These are phyloP conservation scores for Platerodrilus igneus DNA, from an alignment of 2,888 invertebrate genomes.

Conservation along the genomic window DNA sequence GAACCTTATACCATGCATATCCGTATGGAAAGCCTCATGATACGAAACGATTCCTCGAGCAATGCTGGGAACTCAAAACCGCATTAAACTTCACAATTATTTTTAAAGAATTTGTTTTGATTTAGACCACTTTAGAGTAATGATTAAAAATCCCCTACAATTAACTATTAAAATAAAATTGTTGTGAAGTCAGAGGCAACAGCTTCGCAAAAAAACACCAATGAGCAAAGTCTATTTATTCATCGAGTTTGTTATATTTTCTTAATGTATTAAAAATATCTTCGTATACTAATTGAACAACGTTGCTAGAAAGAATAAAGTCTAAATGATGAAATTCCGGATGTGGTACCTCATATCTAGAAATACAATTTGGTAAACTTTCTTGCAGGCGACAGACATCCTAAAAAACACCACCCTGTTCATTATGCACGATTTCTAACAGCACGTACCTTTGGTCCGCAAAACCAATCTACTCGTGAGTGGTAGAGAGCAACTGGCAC, in stretches of 20 bases:
- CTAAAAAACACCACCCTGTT: conserved; percentile 9
- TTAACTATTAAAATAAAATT: too few species aligned
- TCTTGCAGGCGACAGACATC: conserved; percentile 34
- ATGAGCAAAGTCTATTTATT: too few species aligned
- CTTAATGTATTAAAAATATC: conserved; percentile 30
- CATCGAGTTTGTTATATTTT: conserved; percentile 10
- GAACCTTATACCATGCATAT: too few species aligned
- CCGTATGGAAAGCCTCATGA: too few species aligned
- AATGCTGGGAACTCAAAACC: too few species aligned
- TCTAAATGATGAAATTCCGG: conserved; percentile 50
- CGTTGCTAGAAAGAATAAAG: conserved; percentile 50
- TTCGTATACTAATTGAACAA: conserved; percentile 44
- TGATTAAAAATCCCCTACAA: too few species aligned
- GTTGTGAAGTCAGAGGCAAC: too few species aligned
- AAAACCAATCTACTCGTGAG: background rate
- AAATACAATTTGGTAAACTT: conserved; percentile 46
- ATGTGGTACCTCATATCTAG: conserved; percentile 33
- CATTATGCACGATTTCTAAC: background rate
- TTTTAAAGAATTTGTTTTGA: too few species aligned
- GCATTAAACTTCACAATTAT: too few species aligned
- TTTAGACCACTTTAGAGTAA: too few species aligned
- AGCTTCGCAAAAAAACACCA: too few species aligned
- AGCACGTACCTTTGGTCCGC: background rate
- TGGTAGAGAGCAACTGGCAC: conserved; percentile 46
- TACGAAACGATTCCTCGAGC: too few species aligned